Percentiles rank a stretch among this genome's conserved stretches.
phyloP scores from a whole-genome alignment of 2,113 vertebrate species.

The Corvus moneduloides region DNA sequence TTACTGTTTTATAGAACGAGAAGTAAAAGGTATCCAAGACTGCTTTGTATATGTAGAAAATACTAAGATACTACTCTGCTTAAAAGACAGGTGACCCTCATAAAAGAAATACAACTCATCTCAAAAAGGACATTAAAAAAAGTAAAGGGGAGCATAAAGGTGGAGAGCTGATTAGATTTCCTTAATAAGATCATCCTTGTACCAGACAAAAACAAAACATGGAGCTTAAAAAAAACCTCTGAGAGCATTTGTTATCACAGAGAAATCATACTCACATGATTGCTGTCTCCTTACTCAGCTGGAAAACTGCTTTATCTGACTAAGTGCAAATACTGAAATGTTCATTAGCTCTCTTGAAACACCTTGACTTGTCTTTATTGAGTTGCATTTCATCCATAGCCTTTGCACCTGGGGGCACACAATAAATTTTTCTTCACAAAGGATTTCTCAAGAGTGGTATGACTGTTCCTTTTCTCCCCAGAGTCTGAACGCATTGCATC shows the following conservation, averaged over 20 bases:
- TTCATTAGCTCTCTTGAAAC: conserved; percentile 44
- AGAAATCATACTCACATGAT: neutral
- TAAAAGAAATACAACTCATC: neutral
- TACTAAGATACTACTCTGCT: neutral
- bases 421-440: conserved; percentile 64
- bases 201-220: neutral
- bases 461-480: conserved; percentile 40
- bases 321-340: conserved; percentile 38
- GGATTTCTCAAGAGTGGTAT: conserved; percentile 48
- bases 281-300: conserved; percentile 16
- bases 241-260: neutral
- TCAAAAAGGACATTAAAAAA: neutral
- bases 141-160: neutral
- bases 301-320: conserved; percentile 24
- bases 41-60: neutral
- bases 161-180: neutral
- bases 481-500: conserved; percentile 4
- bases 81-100: neutral
- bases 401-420: conserved; percentile 49
- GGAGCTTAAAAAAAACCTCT: neutral
- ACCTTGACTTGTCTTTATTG: conserved; percentile 53
- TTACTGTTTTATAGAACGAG: neutral
- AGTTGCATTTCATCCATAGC: conserved; percentile 55
- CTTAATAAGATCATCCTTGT: neutral
- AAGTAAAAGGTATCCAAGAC: neutral